These are phyloP conservation scores for Oncorhynchus clarkii DNA, from an alignment of 2,113 vertebrate genomes.

Conservation along the genomic window DNA sequence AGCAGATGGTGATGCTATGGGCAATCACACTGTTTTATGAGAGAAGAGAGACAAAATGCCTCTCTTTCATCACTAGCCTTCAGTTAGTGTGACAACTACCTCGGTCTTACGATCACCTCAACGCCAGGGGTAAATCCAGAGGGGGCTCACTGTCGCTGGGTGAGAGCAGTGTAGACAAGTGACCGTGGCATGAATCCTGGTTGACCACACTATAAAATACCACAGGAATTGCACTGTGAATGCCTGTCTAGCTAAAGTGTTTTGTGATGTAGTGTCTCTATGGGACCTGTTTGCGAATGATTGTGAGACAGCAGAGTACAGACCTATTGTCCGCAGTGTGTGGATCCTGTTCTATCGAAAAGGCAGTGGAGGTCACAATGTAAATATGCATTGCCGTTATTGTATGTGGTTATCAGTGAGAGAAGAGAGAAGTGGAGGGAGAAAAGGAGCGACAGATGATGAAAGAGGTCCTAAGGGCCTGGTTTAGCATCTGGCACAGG, in stretches of 20 bases:
- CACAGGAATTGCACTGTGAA: not conserved
- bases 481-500: conserved; percentile 24
- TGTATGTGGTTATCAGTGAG: not conserved
- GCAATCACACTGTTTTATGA: conserved; percentile 73
- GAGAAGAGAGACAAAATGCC: conserved; percentile 51
- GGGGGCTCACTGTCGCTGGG: not conserved
- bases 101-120: conserved; percentile 26
- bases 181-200: not conserved
- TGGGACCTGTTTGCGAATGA: not conserved
- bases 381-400: not conserved
- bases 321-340: not conserved
- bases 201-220: not conserved
- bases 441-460: conserved; percentile 28
- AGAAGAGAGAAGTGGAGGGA: conserved; percentile 3
- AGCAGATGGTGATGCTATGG: conserved; percentile 74
- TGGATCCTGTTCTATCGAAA: not conserved
- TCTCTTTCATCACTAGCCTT: conserved; percentile 53
- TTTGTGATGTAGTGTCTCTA: not conserved
- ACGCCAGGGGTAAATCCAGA: not conserved
- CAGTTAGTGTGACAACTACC: conserved; percentile 52
- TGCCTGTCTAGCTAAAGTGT: not conserved
- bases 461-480: conserved; percentile 7
- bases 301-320: not conserved
- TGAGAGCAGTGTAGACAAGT: not conserved
- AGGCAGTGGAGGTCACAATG: not conserved